Conservation (phyloP, 37 sponge, comb jelly and placozoan genomes). For the Lycopodina hypogea region DNA sequence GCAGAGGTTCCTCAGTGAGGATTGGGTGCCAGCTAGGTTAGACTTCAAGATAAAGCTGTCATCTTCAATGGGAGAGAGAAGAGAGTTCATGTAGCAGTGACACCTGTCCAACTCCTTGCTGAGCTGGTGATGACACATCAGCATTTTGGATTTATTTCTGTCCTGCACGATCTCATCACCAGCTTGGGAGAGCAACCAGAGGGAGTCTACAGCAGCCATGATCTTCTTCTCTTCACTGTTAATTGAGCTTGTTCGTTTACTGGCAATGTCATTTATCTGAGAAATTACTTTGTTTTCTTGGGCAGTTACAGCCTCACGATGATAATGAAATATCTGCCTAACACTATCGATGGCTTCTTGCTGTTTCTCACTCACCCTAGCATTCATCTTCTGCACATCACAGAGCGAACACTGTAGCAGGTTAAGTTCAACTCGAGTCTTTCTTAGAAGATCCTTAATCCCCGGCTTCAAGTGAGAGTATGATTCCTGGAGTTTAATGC, state of each 20-base stretch:
- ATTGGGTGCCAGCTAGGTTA: slow-evolving; percentile 21
- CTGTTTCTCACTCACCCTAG: slow-evolving; percentile 23
- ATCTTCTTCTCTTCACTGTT: slow-evolving; percentile 40
- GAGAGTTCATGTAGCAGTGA: slow-evolving; percentile 1
- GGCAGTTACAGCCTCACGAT: slow-evolving; percentile 35
- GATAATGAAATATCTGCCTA: slow-evolving; percentile 37
- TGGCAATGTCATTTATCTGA: slow-evolving; percentile 61
- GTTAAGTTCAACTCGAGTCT: slow-evolving; percentile 32
- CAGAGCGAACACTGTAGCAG: slow-evolving; percentile 15
- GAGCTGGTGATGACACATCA: slow-evolving; percentile 32
- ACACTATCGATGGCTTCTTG: slow-evolving; percentile 31
- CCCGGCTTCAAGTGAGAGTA: slow-evolving; percentile 7
- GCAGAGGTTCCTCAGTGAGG: slow-evolving; percentile 51
- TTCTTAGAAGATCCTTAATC: slow-evolving; percentile 19
- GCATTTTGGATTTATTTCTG: slow-evolving; percentile 12
- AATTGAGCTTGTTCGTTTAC: slow-evolving; percentile 47
- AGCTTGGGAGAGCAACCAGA: slow-evolving; percentile 3
- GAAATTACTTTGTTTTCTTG: slow-evolving; percentile 52
- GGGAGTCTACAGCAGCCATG: slow-evolving; percentile 7
- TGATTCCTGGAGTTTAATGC: slow-evolving; percentile 16
- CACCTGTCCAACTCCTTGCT: slow-evolving; percentile 29
- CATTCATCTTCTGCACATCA: slow-evolving; percentile 32
- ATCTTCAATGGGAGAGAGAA: slow-evolving; percentile 46
- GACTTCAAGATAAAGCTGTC: slow-evolving; percentile 63
- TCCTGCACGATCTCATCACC: slow-evolving; percentile 46